phyloP scores from a whole-genome alignment of 2,797 vertebrate species.

The Notolepis coatsorum region DNA sequence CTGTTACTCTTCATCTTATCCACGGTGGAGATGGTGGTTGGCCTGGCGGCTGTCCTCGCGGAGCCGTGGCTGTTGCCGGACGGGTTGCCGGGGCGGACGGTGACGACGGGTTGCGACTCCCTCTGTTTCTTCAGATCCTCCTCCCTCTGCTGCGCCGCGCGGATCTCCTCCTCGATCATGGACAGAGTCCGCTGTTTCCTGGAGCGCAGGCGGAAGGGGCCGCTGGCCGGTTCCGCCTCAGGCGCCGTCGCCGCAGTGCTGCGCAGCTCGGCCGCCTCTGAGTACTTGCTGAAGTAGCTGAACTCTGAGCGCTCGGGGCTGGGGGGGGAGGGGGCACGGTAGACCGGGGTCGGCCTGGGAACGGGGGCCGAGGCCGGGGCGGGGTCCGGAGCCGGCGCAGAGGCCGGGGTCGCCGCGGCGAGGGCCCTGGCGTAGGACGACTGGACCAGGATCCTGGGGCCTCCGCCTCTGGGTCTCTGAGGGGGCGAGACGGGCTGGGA shows the following conservation, averaged over 20 bases:
- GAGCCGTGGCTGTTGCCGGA: slow-evolving; percentile 28
- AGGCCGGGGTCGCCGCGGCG: slow-evolving; percentile 64
- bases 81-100: slow-evolving; percentile 4
- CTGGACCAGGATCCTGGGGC: slow-evolving; percentile 85
- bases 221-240: slow-evolving; percentile 87
- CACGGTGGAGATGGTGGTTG: slow-evolving; percentile 47
- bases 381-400: slow-evolving; percentile 47
- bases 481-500: slow-evolving; percentile 69
- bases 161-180: slow-evolving; percentile 99
- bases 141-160: slow-evolving; percentile 95
- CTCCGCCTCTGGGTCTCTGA: slow-evolving; percentile 72
- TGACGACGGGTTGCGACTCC: slow-evolving; percentile 67
- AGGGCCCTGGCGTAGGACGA: slow-evolving; percentile 74
- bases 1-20: slow-evolving; percentile 83
- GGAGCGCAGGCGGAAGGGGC: slow-evolving; percentile 94
- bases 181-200: slow-evolving; percentile 96
- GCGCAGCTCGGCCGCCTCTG: slow-evolving; percentile 94
- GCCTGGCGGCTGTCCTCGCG: slow-evolving; percentile 35
- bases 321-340: slow-evolving; percentile 69
- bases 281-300: slow-evolving; percentile 98
- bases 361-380: slow-evolving; percentile 33
- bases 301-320: slow-evolving; percentile 84
- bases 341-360: slow-evolving; percentile 60
- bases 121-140: slow-evolving; percentile 95
- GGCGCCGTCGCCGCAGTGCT: slow-evolving; percentile 89